Conservation (phyloP, 2,797 vertebrate genomes). For the Rhabdophis nuchalis region DNA sequence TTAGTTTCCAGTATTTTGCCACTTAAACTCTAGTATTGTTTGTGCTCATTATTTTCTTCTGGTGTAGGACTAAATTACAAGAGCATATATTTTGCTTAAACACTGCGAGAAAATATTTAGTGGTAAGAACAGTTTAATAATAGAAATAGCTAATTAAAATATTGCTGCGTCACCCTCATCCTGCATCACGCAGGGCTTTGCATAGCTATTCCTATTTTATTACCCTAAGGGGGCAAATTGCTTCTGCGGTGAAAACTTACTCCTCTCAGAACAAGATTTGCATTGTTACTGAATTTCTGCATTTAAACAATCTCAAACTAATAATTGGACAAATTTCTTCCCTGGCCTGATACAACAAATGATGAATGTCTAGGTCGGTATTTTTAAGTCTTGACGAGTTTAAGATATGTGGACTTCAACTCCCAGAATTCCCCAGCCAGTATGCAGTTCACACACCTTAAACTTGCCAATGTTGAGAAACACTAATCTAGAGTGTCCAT, state of each 20-base stretch:
- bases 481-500: background rate
- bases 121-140: background rate
- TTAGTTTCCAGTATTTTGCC: background rate
- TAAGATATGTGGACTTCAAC: background rate
- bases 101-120: background rate
- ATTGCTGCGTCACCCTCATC: background rate
- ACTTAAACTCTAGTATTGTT: background rate
- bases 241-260: background rate
- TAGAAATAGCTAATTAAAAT: background rate
- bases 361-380: background rate
- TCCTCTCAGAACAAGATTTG: background rate
- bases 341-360: background rate
- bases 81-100: background rate
- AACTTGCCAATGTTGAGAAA: background rate
- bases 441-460: background rate
- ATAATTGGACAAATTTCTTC: background rate
- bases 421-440: background rate
- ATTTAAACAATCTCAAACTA: conserved; percentile 9
- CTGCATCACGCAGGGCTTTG: background rate
- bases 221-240: background rate
- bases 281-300: background rate
- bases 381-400: background rate
- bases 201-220: background rate
- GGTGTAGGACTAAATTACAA: background rate
- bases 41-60: background rate